Evolutionary conservation across 2,797 vertebrate genomes (phyloP), one percentile per base, ranked within the genome.

Genomic region (Lithobates sylvaticus): DNA sequence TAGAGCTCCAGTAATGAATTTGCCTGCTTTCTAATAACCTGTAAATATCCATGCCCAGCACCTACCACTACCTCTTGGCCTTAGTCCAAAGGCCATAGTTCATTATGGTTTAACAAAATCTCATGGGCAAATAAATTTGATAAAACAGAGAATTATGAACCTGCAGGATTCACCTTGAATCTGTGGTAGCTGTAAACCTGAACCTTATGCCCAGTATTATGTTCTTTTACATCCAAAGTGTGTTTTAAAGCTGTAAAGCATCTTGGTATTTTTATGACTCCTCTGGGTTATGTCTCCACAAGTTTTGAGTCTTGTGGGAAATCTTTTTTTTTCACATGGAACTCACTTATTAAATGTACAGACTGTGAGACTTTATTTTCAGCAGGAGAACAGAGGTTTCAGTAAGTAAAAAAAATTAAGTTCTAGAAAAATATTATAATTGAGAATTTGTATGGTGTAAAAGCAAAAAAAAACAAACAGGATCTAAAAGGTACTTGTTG

Each of bases 271-370:
- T 86, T 90, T 83, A 89, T 89, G 89, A 79, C 84, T 89, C 82
- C 88, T 87, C 61, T 88, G 87, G 67, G 3, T 72, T 90, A 81
- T 88, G 78, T 74, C 18, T 89, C 70, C 80, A 50, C 82, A 95
- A 92, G 88, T 94, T 90, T 95, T 94, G 89, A 90, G 94, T 88
- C 84, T 93, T 85, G 89, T 93, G 88, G 94, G 93, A 16, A 90
- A 81, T 58, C 90, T 94, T 88, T 36, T 32, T 32, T 36, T 39
- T 89, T 95, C 86, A 93, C 86, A 0, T 94, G 91, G 85, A 93
- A 93, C 88, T 92, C 91, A 10, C 91, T 95, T 92, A 89, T 95
- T 42, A 93, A 94, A 86, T 90, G 50, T 15, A n/a, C 10, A 26
- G 58, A 36, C 23, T 36, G 39, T 34, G n/a, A 29, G 29, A 88